These are phyloP conservation scores for Sciurus carolinensis DNA, from an alignment of 2,797 vertebrate genomes.

Conservation along the genomic window DNA sequence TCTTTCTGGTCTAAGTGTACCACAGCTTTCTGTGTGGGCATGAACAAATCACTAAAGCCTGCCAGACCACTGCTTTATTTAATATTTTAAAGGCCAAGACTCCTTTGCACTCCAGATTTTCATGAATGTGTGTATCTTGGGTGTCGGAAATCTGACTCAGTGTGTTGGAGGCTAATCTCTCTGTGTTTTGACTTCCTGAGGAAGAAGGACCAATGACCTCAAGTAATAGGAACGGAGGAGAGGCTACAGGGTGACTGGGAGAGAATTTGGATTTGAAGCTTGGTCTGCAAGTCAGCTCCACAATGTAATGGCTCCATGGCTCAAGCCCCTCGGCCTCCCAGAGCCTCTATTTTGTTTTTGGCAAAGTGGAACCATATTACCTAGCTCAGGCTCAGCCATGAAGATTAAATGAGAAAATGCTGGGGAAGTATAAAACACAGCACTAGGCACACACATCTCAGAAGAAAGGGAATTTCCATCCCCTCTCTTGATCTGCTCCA, in stretches of 20 bases:
- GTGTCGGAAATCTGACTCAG: constrained; percentile 21
- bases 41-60: background rate
- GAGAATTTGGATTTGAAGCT: background rate
- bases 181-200: background rate
- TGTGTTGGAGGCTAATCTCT: background rate
- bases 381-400: background rate
- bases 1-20: background rate
- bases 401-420: constrained; percentile 1
- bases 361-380: background rate
- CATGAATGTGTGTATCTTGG: background rate
- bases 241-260: background rate
- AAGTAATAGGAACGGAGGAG: background rate
- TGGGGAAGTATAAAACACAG: background rate
- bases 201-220: background rate
- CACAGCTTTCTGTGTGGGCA: background rate
- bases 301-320: background rate
- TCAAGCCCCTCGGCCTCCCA: background rate
- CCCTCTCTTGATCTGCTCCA: no score
- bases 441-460: background rate
- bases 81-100: background rate
- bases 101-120: background rate
- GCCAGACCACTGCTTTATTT: background rate
- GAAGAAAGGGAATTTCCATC: background rate
- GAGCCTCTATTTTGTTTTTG: constrained; percentile 17
- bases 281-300: background rate